Evolutionary conservation across 2,113 vertebrate genomes (phyloP).

Genomic region (Malurus elegans): DNA sequence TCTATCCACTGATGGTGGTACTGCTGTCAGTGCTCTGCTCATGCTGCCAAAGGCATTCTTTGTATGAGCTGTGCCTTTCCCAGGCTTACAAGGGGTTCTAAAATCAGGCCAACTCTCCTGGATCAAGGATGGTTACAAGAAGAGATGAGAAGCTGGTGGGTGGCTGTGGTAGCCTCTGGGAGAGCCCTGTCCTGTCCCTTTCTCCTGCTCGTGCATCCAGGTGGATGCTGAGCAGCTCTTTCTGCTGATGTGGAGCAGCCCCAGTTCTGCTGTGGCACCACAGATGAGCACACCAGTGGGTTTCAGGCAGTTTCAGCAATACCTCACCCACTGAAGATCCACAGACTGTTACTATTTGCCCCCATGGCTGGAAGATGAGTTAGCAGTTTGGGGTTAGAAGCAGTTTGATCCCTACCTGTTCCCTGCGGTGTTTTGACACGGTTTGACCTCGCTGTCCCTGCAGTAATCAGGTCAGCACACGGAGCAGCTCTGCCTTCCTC

Average conservation of each 20-base stretch:
- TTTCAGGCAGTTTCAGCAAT: not conserved
- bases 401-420: not conserved
- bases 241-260: not conserved
- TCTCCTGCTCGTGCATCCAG: rapidly evolving
- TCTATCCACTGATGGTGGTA: not conserved
- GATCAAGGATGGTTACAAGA: not conserved
- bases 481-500: not conserved
- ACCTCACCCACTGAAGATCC: not conserved
- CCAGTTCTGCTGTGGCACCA: not conserved
- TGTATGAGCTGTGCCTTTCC: not conserved
- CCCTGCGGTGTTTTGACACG: not conserved
- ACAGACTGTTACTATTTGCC: not conserved
- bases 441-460: not conserved
- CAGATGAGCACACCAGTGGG: not conserved
- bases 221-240: not conserved
- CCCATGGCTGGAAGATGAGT: not conserved
- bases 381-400: not conserved
- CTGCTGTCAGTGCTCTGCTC: not conserved
- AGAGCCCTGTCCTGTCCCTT: not conserved
- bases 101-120: not conserved
- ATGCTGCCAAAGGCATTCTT: not conserved
- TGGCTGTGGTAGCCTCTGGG: not conserved
- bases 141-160: not conserved
- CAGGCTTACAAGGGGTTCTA: not conserved
- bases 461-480: not conserved